phyloP scores from a whole-genome alignment of 2,888 invertebrate species.

The Ryuthela nishihirai region DNA sequence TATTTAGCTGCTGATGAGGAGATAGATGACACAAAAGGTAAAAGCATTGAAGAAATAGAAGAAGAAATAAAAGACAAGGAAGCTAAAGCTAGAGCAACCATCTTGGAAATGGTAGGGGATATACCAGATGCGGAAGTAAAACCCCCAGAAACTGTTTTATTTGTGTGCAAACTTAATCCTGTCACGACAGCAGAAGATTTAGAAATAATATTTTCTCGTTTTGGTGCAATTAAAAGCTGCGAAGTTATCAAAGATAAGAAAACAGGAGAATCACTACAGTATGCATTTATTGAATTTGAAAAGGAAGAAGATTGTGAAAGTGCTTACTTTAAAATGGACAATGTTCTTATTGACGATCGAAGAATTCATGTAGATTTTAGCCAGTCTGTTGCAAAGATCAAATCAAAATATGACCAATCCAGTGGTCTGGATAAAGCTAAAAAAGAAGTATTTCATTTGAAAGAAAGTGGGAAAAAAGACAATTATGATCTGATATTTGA shows the following conservation, averaged over 20 bases:
- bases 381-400: constrained; percentile 93
- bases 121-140: constrained; percentile 95
- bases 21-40: constrained; percentile 83
- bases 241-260: constrained; percentile 94
- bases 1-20: constrained; percentile 91
- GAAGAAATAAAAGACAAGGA: constrained; percentile 87
- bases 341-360: constrained; percentile 96
- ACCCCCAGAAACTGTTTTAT: constrained; percentile 97
- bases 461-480: too few species aligned
- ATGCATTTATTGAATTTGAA: constrained; percentile 97
- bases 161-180: constrained; percentile 98
- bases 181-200: constrained; percentile 96
- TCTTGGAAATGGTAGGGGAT: constrained; percentile 97
- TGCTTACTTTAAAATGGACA: constrained; percentile 99
- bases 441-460: too few species aligned
- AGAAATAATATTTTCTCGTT: constrained; percentile 95
- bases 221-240: constrained; percentile 85
- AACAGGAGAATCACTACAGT: constrained; percentile 91
- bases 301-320: constrained; percentile 77
- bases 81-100: constrained; percentile 93
- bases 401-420: too few species aligned
- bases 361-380: constrained; percentile 99
- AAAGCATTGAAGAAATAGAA: constrained; percentile 74
- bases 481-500: too few species aligned
- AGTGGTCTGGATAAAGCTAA: too few species aligned